These are phyloP conservation scores for Brachyrhaphis roseni DNA, from an alignment of 2,797 vertebrate genomes.

Conservation along the genomic window DNA sequence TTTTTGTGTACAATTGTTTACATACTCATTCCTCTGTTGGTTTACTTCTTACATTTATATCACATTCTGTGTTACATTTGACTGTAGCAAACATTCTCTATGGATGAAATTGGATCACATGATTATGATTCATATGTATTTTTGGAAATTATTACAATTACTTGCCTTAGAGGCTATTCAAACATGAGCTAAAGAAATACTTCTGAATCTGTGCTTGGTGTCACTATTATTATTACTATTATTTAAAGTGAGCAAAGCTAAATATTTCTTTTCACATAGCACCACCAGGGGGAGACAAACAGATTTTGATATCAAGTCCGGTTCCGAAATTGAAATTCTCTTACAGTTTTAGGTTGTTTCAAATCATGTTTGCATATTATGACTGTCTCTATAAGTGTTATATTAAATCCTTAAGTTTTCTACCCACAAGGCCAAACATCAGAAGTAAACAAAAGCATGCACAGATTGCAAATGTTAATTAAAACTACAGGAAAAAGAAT, in stretches of 20 bases:
- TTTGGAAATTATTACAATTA: neutral
- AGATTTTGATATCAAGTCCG: neutral
- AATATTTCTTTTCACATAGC: neutral
- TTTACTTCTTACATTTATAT: neutral
- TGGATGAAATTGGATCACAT: neutral
- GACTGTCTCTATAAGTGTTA: neutral
- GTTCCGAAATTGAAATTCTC: neutral
- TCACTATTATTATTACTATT: too few species aligned
- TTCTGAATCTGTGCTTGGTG: neutral
- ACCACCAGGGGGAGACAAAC: conserved; percentile 1
- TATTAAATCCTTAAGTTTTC: neutral
- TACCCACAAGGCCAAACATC: neutral
- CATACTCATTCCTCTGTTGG: neutral
- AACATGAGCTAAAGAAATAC: neutral
- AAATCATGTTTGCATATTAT: neutral
- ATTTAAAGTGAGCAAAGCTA: neutral
- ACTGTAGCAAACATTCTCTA: neutral
- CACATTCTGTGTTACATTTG: neutral
- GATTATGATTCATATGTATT: neutral
- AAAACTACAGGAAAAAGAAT: neutral
- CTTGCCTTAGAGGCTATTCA: neutral
- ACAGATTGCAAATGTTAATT: neutral
- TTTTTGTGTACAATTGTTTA: neutral
- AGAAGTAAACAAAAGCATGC: neutral
- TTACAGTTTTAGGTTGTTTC: neutral